Conservation (phyloP, 2,888 invertebrate genomes). For the Aleiodes leptofemur region DNA sequence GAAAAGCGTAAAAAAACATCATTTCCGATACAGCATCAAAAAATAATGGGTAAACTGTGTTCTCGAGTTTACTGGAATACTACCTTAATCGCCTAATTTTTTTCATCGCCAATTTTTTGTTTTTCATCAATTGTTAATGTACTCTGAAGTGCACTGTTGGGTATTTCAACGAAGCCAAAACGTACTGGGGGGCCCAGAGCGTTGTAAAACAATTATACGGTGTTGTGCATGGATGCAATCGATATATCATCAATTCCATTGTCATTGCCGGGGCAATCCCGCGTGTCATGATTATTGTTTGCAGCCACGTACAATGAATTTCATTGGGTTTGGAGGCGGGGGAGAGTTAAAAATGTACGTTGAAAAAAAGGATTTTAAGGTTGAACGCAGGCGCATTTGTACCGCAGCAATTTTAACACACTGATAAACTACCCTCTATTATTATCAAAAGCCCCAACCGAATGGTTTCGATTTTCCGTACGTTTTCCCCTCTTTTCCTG, state of each 20-base stretch:
- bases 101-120: slow-evolving; percentile 16
- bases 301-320: slow-evolving; percentile 70
- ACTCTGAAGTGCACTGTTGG: slow-evolving; percentile 28
- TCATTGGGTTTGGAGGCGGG: slow-evolving; percentile 51
- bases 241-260: slow-evolving; percentile 75
- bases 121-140: slow-evolving; percentile 28
- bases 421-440: slow-evolving; percentile 71
- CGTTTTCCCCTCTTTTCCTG: slow-evolving; percentile 15
- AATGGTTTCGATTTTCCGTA: slow-evolving; percentile 21
- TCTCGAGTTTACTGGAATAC: no score
- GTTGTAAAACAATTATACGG: slow-evolving; percentile 74
- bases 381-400: slow-evolving; percentile 46
- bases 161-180: slow-evolving; percentile 38
- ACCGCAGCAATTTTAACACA: slow-evolving; percentile 27
- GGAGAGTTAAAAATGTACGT: slow-evolving; percentile 46
- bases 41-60: no score
- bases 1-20: no score
- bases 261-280: slow-evolving; percentile 73
- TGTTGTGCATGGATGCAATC: slow-evolving; percentile 52
- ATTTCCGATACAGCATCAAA: no score
- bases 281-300: slow-evolving; percentile 75
- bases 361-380: slow-evolving; percentile 19
- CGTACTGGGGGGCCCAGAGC: slow-evolving; percentile 47
- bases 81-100: background rate
- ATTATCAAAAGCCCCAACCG: slow-evolving; percentile 54